phyloP scores from a whole-genome alignment of 2,113 vertebrate species.

The Promerops cafer region DNA sequence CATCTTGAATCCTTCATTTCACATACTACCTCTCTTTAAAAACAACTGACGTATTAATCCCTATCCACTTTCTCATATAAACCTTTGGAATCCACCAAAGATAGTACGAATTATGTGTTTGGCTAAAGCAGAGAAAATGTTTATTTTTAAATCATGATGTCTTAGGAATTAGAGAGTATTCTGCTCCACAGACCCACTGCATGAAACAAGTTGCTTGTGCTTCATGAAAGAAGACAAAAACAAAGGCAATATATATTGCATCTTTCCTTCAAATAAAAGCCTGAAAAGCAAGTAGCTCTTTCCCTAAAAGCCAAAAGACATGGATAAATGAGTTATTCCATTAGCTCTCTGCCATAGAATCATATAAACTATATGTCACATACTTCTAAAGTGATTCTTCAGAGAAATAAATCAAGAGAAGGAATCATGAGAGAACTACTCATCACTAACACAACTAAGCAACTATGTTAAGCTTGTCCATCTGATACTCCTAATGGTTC shows the following conservation, averaged over 20 bases:
- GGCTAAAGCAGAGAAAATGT: neutral
- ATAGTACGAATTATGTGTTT: neutral
- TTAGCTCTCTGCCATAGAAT: neutral
- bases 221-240: neutral
- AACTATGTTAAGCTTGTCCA: neutral
- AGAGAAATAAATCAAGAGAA: neutral
- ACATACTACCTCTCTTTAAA: neutral
- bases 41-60: neutral
- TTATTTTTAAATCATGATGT: neutral
- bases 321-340: neutral
- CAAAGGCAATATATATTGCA: neutral
- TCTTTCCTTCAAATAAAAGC: neutral
- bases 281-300: neutral
- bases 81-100: neutral
- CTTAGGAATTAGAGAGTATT: neutral
- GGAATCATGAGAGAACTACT: neutral
- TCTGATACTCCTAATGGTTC: neutral
- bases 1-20: neutral
- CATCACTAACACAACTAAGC: neutral
- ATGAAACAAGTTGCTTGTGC: neutral
- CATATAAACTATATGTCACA: neutral
- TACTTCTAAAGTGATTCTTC: neutral
- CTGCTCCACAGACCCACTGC: neutral
- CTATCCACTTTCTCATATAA: neutral
- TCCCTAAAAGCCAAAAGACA: neutral